A percentile compares a stretch with the other conserved stretches of the same genome.
phyloP scores from a whole-genome alignment of 2,113 vertebrate species.

The Phrynocephalus versicolor region DNA sequence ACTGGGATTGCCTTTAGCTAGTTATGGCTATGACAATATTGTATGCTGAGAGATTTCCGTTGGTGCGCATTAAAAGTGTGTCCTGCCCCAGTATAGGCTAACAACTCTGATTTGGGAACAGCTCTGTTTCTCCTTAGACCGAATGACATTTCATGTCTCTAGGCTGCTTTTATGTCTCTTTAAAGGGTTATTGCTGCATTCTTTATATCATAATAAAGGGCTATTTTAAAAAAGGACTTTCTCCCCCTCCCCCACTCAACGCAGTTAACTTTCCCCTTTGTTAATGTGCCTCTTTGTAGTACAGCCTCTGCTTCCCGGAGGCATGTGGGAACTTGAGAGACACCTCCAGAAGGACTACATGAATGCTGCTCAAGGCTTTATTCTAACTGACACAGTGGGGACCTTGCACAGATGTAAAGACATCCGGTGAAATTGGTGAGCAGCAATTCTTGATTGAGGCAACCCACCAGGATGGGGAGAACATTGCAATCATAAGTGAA shows the following conservation, averaged over 20 bases:
- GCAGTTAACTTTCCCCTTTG: conserved; percentile 38
- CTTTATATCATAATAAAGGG: conserved; percentile 70
- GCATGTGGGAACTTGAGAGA: neutral
- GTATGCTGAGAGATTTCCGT: too few relatives aligned
- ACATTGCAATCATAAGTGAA: neutral
- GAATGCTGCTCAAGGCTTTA: fast-evolving
- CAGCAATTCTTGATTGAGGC: neutral
- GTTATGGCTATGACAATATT: too few relatives aligned
- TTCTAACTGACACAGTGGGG: fast-evolving
- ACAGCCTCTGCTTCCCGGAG: fast-evolving
- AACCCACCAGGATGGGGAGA: neutral
- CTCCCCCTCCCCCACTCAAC: conserved; percentile 17
- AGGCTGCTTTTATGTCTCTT: conserved; percentile 64
- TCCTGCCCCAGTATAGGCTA: too few relatives aligned
- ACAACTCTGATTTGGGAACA: too few relatives aligned
- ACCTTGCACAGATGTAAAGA: neutral
- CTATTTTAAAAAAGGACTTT: conserved; percentile 59
- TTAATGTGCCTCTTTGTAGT: conserved; percentile 14
- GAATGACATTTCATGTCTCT: conserved; percentile 43
- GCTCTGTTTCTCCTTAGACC: conserved; percentile 11
- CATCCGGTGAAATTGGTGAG: neutral
- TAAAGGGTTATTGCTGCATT: conserved; percentile 69
- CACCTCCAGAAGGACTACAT: fast-evolving
- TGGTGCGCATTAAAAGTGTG: too few relatives aligned
- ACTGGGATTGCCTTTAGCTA: too few relatives aligned